phyloP scores from a whole-genome alignment of 2,113 vertebrate species.

The Notechis scutatus region DNA sequence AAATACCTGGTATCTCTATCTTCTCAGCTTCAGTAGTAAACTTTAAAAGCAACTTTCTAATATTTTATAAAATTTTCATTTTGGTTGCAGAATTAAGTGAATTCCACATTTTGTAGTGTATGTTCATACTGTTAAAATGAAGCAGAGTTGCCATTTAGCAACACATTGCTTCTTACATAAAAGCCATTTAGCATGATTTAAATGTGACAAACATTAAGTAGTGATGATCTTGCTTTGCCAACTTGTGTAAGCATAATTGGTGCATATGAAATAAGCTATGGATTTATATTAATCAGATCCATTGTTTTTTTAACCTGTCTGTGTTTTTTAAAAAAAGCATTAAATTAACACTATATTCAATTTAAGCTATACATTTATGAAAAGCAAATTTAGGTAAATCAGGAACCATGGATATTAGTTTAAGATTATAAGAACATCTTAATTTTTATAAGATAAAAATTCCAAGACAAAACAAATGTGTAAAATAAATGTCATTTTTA shows the following conservation, averaged over 20 bases:
- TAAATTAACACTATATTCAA: not conserved
- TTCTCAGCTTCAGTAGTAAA: not conserved
- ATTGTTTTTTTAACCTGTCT: constrained; percentile 4
- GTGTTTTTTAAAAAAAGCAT: not conserved
- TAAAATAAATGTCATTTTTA: not conserved
- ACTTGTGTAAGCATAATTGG: not conserved
- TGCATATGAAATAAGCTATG: constrained; percentile 4
- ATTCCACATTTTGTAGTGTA: not conserved
- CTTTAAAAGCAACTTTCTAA: not conserved
- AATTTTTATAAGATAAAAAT: not conserved
- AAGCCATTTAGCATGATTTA: not conserved
- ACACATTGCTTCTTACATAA: not conserved
- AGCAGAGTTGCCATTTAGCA: not conserved
- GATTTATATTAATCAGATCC: constrained; percentile 2
- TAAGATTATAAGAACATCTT: not conserved
- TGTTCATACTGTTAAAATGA: not conserved
- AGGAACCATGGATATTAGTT: not conserved
- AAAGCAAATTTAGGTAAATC: not conserved
- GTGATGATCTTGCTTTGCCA: not conserved
- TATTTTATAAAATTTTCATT: not conserved
- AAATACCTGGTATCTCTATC: not conserved
- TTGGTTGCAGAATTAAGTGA: not conserved
- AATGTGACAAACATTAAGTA: constrained; percentile 1
- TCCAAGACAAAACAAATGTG: not conserved
- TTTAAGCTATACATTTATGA: not conserved